phyloP scores from a whole-genome alignment of 2,797 vertebrate genomes.

The Rhinophrynus dorsalis region DNA sequence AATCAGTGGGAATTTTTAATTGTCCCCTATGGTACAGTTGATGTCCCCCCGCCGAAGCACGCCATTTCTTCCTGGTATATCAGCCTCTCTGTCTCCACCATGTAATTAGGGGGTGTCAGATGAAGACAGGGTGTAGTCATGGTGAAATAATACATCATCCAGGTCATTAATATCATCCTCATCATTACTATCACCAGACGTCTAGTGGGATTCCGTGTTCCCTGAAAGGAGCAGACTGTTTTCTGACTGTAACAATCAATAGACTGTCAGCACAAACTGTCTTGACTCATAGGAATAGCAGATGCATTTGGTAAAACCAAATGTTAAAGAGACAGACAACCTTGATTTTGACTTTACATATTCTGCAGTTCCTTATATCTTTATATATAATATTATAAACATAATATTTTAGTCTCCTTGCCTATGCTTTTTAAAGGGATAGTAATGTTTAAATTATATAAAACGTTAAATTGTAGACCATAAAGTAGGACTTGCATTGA shows the following conservation, averaged over 20 bases:
- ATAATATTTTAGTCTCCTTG: too few relatives aligned
- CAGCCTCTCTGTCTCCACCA: conserved; percentile 12
- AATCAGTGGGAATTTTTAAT: too few relatives aligned
- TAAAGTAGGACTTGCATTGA: too few relatives aligned
- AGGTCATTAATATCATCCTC: conserved; percentile 9
- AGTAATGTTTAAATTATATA: too few relatives aligned
- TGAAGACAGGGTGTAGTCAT: conserved; percentile 18
- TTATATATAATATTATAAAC: too few relatives aligned
- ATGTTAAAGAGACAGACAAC: neutral
- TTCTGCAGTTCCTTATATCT: too few relatives aligned
- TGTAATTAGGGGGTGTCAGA: conserved; percentile 13
- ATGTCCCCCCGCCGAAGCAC: too few relatives aligned
- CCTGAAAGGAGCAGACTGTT: conserved; percentile 24
- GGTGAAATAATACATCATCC: conserved; percentile 23
- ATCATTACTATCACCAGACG: conserved; percentile 20
- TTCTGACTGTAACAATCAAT: conserved; percentile 26
- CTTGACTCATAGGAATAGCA: neutral
- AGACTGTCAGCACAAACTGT: conserved; percentile 2
- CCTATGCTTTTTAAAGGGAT: too few relatives aligned
- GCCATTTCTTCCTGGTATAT: too few relatives aligned
- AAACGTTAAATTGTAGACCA: too few relatives aligned
- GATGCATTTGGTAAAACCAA: neutral
- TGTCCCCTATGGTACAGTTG: too few relatives aligned
- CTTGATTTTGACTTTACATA: too few relatives aligned
- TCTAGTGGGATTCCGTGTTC: conserved; percentile 26